A percentile compares a stretch with the other conserved stretches of the same genome.
phyloP scores from a whole-genome alignment of 2,113 vertebrate species.

The Lota lota region DNA sequence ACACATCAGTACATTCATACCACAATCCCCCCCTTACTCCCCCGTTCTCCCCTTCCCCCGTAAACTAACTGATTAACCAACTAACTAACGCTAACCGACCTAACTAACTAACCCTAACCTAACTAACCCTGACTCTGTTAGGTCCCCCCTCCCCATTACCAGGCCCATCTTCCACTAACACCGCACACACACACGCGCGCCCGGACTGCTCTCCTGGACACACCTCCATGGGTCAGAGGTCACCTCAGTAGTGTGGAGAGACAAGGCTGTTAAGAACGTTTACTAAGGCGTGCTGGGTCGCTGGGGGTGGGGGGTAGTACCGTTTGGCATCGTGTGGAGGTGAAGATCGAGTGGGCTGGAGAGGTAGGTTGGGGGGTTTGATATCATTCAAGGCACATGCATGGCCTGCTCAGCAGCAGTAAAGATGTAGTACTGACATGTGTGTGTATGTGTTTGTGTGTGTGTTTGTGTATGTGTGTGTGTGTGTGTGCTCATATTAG shows the following conservation, averaged over 20 bases:
- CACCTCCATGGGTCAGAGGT: constrained; percentile 60
- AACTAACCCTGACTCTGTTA: constrained; percentile 54
- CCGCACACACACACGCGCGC: constrained; percentile 18
- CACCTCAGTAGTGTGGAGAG: constrained; percentile 54
- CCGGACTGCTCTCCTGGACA: constrained; percentile 64
- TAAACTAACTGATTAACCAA: constrained; percentile 32
- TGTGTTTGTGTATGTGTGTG: background rate
- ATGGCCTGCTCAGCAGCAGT: constrained; percentile 68
- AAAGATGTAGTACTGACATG: constrained; percentile 68
- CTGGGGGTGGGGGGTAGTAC: constrained; percentile 40
- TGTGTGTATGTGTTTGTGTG: constrained; percentile 1
- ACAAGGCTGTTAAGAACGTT: constrained; percentile 38
- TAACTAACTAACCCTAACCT: constrained; percentile 11
- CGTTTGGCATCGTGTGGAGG: constrained; percentile 49
- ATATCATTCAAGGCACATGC: background rate
- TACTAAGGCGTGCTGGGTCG: constrained; percentile 2
- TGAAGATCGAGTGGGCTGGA: constrained; percentile 45
- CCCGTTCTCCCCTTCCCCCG: too few relatives aligned
- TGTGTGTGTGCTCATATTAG: too few relatives aligned
- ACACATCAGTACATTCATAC: background rate
- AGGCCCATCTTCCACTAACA: constrained; percentile 28
- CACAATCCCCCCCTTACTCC: background rate
- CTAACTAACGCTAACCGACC: too few relatives aligned
- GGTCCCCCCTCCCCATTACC: constrained; percentile 33
- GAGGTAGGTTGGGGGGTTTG: constrained; percentile 6